Evolutionary conservation across 1,140 invertebrate genomes (phyloP), one percentile per base, ranked within the genome.

Genomic region (Drosophila carrolli): DNA sequence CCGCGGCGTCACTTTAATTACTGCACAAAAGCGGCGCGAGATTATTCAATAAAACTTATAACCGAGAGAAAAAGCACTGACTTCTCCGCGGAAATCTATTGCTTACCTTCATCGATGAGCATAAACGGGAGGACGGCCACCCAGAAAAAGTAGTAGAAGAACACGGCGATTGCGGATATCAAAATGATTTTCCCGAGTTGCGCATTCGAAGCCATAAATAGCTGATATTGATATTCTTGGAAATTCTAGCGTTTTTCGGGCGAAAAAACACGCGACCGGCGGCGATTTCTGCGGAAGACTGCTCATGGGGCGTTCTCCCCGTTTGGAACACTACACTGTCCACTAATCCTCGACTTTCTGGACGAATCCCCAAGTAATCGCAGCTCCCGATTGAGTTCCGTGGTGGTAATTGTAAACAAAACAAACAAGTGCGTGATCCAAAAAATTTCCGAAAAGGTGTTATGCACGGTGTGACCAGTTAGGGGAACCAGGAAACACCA

Each of bases 61-160:
- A 54, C 35, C 40, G 27, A 16, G 71, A 35, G 48, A 27, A 46
- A 14, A 46, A 50, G 16, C n/a, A 19, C 38, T 7, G 35, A 29
- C 53, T 55, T n/a, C 11, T 9, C 6, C 23, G 10, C 5, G 19
- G 9, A 71, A 76, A 32, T 32, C 29, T 32, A 32, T 32, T 32
- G 29, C 88, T 91, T 76, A 93, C 93, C 93, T 92, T 93, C 88
- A 76, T 92, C 90, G 70, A 93, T 86, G 57, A 95, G 94, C 72
- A 95, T 94, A 78, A 96, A 96, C 3, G 95, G 95, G 57, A 95
- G 93, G 32, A 94, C 94, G 43, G 96, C 94, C 14, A 96, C 91
- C 95, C 95, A 96, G 60, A 96, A 90, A 27, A 95, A 94, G 61
- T 95, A 94, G 71, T 96, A 94, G 1, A 94, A 44, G 81, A 95